Percentiles rank a stretch among this genome's conserved stretches.
Evolutionary conservation across 2,113 vertebrate species (phyloP).

Genomic region (Anolis sagrei): DNA sequence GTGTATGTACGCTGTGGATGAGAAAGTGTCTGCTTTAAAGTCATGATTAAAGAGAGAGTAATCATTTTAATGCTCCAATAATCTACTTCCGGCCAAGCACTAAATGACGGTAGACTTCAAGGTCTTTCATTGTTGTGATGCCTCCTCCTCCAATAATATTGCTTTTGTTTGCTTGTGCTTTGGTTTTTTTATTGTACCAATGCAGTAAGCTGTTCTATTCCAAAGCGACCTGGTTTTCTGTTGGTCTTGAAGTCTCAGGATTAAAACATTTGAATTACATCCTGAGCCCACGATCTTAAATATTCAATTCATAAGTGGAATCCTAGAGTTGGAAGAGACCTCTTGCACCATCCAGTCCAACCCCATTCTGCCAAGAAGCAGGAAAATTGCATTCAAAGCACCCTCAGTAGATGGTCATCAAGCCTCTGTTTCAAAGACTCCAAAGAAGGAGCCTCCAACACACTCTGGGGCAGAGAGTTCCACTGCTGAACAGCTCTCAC

Average conservation of each 20-base stretch:
- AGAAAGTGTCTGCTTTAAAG: background rate
- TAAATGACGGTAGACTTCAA: constrained; percentile 17
- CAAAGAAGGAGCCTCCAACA: no score
- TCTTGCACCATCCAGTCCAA: no score
- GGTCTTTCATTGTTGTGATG: background rate
- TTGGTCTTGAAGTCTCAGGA: background rate
- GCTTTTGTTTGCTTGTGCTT: background rate
- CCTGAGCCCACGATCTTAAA: no score
- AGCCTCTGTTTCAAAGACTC: no score
- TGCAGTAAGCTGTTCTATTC: accelerated
- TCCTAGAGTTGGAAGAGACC: no score
- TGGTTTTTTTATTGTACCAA: background rate
- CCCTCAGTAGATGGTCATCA: no score
- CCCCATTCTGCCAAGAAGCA: no score
- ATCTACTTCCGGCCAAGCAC: background rate
- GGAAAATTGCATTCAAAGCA: no score
- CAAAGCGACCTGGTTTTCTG: background rate
- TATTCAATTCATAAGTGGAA: no score
- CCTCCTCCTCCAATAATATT: constrained; percentile 10
- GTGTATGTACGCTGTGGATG: background rate
- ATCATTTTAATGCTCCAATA: background rate
- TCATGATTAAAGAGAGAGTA: background rate
- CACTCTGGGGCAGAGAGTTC: no score
- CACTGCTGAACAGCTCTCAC: no score
- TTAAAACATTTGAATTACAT: no score